Percentiles rank a stretch among this genome's conserved stretches.
Conservation (phyloP, 2,113 vertebrate species). For the Tyrannus savana region DNA sequence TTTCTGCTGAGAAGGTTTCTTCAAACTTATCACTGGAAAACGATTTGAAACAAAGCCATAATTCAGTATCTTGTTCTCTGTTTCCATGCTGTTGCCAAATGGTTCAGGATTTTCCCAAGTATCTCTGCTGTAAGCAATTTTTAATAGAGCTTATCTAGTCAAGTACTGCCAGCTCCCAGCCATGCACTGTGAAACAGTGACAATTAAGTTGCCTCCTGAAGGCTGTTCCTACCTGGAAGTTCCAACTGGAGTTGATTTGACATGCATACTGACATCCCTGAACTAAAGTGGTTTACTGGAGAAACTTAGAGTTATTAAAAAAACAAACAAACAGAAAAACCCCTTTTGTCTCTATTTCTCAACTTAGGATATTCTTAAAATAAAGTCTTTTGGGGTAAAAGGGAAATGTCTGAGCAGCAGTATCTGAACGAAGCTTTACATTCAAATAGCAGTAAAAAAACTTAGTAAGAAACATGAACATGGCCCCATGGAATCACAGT, state of each 20-base stretch:
- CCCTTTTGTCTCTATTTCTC: background rate
- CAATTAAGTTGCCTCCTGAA: background rate
- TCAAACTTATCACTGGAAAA: background rate
- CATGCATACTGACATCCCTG: background rate
- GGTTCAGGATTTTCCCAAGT: background rate
- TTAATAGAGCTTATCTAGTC: background rate
- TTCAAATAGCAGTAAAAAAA: background rate
- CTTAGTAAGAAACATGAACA: background rate
- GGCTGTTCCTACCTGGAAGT: background rate
- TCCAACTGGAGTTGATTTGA: background rate
- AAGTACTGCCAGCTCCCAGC: background rate
- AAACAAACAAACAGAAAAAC: accelerated
- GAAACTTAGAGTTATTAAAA: background rate
- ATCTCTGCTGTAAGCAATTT: background rate
- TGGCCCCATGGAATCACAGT: background rate
- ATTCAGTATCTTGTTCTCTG: background rate
- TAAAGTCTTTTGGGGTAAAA: background rate
- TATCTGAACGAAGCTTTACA: background rate
- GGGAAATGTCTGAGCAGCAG: background rate
- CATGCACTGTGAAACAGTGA: background rate
- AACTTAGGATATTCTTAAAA: background rate
- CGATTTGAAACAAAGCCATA: background rate
- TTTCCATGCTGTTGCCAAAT: background rate
- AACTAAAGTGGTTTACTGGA: background rate
- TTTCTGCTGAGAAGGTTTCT: background rate